Base-by-base conservation (phyloP, 1,140 invertebrate genomes). In the Artemia franciscana region DNA sequence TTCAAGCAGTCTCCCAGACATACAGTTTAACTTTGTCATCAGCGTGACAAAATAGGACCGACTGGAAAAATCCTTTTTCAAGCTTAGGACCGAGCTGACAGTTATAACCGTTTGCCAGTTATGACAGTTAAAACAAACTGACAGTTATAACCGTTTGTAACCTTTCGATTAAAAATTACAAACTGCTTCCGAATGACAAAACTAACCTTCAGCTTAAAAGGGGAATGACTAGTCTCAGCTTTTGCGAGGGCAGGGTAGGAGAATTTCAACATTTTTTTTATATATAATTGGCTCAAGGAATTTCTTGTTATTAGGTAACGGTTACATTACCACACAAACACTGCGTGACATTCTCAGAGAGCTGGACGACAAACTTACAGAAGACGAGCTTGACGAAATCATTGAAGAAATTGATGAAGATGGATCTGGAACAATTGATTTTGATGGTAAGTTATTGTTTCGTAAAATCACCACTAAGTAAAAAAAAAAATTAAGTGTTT, bases 401-500 rank as follows among this genome's bases (percentile, higher is more conserved):
- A 94, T 95, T 71, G 88, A 91, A 70, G 91, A 95, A 79, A 94
- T 94, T 70, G 91, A 94, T 74, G 88, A 88, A 62, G 91, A 94
- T 74, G 89, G 89, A 66, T 92, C 88, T 62, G 85, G 85, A 65
- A 87, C 85, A 51, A 84, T 87, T 39, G 84, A 85, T 69, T 85
- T 85, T 69, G 83, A 85, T 72, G 83, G 83, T 84, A 75, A 70
- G 70, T 57, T 3, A n/a, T 27, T 23, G 9, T 15, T 60, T n/a
- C n/a, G n/a, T n/a, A n/a, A n/a, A n/a, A n/a, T n/a, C n/a, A n/a
- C n/a, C n/a, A n/a, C n/a, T n/a, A n/a, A n/a, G n/a, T n/a, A n/a
- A n/a, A n/a, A n/a, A n/a, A n/a, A n/a, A n/a, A n/a, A n/a, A n/a
- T n/a, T n/a, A n/a, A n/a, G n/a, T n/a, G n/a, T n/a, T n/a, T n/a